Conservation (phyloP, 2,888 invertebrate genomes). For the Heliconius hortense region DNA sequence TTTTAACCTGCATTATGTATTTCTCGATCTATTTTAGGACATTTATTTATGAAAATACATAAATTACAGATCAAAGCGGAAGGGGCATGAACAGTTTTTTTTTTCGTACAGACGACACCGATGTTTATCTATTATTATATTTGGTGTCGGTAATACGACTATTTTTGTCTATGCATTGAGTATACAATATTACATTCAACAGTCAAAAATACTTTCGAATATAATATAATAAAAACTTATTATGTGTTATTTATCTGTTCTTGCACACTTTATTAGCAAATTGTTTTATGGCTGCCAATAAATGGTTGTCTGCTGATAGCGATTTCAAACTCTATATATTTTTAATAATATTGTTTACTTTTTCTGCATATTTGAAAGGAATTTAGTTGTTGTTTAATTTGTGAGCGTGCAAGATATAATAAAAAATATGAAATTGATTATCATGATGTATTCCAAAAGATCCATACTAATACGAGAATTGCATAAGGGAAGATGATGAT, state of each 20-base stretch:
- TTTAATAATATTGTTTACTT: slow-evolving; percentile 9
- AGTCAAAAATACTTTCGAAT: background rate
- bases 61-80: slow-evolving; percentile 37
- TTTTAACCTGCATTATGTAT: slow-evolving; percentile 24
- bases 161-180: slow-evolving; percentile 23
- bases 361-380: background rate
- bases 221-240: slow-evolving; percentile 10
- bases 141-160: slow-evolving; percentile 27
- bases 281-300: slow-evolving; percentile 17
- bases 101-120: slow-evolving; percentile 29
- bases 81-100: slow-evolving; percentile 24
- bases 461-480: background rate
- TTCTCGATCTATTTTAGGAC: slow-evolving; percentile 23
- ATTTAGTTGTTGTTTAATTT: background rate
- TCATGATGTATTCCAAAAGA: background rate
- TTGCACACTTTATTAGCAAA: slow-evolving; percentile 9
- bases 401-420: slow-evolving; percentile 10
- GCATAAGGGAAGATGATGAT: background rate
- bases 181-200: background rate
- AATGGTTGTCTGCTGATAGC: slow-evolving; percentile 15
- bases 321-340: slow-evolving; percentile 12
- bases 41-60: slow-evolving; percentile 37
- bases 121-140: slow-evolving; percentile 27
- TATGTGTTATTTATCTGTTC: slow-evolving; percentile 17
- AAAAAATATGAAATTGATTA: background rate